A percentile compares a stretch with the other conserved stretches of the same genome.
Conservation (phyloP, 2,113 vertebrate genomes). For the Ginglymostoma cirratum region DNA sequence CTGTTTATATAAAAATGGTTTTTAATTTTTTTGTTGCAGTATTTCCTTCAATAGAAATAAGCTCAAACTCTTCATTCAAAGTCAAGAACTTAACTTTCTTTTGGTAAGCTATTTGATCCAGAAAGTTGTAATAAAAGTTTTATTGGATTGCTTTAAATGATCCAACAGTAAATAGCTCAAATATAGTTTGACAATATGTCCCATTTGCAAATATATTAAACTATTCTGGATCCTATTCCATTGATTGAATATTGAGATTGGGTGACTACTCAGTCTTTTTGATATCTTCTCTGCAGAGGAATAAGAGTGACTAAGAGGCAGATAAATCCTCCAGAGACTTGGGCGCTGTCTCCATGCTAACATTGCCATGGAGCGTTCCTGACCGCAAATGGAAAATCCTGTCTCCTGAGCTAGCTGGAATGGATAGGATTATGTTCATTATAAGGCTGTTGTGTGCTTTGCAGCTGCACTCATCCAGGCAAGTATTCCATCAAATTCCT, state of each 20-base stretch:
- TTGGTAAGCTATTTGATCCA: neutral
- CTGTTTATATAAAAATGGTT: neutral
- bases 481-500: no score
- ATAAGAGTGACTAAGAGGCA: neutral
- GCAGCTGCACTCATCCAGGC: no score
- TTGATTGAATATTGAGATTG: slow-evolving; percentile 5
- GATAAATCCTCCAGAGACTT: neutral
- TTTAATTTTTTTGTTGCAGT: neutral
- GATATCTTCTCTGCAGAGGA: neutral
- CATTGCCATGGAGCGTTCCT: neutral
- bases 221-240: neutral
- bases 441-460: no score
- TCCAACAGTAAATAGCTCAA: neutral
- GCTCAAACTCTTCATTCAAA: neutral
- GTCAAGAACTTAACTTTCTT: neutral
- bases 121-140: neutral
- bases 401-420: neutral
- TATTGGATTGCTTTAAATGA: neutral
- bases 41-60: neutral
- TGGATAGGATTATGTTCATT: neutral
- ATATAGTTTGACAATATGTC: neutral
- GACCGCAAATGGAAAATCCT: neutral
- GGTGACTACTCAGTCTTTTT: neutral
- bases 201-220: neutral
- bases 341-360: neutral